These are phyloP conservation scores for Cricetomys ansorgei DNA, from an alignment of 2,113 vertebrate species.

Conservation along the genomic window DNA sequence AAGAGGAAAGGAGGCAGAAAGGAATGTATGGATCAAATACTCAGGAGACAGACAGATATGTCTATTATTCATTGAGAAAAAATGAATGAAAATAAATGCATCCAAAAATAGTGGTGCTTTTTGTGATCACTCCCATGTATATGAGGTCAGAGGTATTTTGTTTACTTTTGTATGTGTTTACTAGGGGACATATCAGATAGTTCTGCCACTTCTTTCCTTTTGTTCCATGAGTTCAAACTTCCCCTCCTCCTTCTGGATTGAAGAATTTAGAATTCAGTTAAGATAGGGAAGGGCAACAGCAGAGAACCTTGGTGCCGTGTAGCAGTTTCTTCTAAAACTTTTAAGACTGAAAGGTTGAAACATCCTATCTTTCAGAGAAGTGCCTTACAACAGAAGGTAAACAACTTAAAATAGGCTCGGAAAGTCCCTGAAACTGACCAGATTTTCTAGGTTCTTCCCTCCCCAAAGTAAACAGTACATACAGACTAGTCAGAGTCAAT, in stretches of 20 bases:
- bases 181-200: not conserved
- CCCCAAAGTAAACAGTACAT: not conserved
- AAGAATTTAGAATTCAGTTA: not conserved
- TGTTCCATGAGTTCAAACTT: not conserved
- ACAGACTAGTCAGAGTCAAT: not conserved
- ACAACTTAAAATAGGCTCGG: not conserved
- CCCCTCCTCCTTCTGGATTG: not conserved
- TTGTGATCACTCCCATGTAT: not conserved
- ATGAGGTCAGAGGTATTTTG: not conserved
- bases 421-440: not conserved
- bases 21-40: too few relatives aligned
- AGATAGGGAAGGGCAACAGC: not conserved
- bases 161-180: not conserved
- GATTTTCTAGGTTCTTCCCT: not conserved
- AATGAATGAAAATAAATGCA: not conserved
- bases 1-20: not conserved
- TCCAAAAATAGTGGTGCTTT: not conserved
- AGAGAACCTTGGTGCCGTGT: not conserved
- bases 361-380: not conserved
- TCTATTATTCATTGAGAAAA: conserved; percentile 50
- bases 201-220: not conserved
- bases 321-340: not conserved
- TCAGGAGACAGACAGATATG: not conserved
- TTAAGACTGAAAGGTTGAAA: not conserved
- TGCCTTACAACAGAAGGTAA: not conserved